These are phyloP conservation scores for Trachelus troglodyta DNA, from an alignment of 2,888 invertebrate species.

Conservation along the genomic window DNA sequence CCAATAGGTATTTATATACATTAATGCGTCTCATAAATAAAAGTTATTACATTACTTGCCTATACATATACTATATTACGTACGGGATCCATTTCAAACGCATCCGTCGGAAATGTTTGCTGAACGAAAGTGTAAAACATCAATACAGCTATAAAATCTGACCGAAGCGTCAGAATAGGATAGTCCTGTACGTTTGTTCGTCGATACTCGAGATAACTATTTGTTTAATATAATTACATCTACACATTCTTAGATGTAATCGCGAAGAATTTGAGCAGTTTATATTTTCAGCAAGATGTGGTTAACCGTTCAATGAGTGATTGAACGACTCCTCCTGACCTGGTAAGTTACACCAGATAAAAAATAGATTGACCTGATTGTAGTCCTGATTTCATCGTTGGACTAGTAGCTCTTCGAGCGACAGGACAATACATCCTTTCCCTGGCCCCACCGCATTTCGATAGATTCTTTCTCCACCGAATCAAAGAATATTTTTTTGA, in stretches of 20 bases:
- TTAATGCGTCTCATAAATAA: slow-evolving; percentile 53
- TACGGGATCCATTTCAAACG: background rate
- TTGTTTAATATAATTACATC: slow-evolving; percentile 26
- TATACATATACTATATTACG: slow-evolving; percentile 2
- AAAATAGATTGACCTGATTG: background rate
- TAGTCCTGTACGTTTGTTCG: background rate
- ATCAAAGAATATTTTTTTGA: background rate
- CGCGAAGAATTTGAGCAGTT: slow-evolving; percentile 51
- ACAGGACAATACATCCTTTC: background rate
- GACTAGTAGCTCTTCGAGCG: background rate
- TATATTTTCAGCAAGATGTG: slow-evolving; percentile 9
- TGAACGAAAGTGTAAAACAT: background rate
- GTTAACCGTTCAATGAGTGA: background rate
- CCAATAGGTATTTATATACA: slow-evolving; percentile 43
- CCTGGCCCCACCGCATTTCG: background rate
- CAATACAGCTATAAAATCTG: background rate
- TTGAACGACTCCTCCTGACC: background rate
- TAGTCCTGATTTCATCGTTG: background rate
- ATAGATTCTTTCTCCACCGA: background rate
- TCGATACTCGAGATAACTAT: background rate
- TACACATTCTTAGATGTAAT: slow-evolving; percentile 37
- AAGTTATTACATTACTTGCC: slow-evolving; percentile 48
- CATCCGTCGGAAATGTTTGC: background rate
- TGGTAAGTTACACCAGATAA: background rate
- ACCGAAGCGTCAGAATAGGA: background rate